phyloP scores from a whole-genome alignment of 2,888 invertebrate genomes.

The Tupiocoris notatus region DNA sequence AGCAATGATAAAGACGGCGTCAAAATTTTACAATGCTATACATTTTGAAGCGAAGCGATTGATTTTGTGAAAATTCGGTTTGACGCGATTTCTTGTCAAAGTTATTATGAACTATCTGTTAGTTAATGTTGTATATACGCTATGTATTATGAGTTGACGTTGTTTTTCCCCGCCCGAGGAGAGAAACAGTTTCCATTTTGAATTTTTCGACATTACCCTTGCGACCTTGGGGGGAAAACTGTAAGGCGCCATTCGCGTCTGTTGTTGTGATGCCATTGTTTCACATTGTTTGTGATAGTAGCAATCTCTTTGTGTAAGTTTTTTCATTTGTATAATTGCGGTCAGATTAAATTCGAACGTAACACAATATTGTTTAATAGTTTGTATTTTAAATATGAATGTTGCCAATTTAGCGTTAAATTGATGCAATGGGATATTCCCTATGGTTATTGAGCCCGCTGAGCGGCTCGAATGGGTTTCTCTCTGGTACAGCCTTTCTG shows the following conservation, averaged over 20 bases:
- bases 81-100: not conserved
- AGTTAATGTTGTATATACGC: not conserved
- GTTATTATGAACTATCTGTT: not conserved
- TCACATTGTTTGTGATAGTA: constrained; percentile 39
- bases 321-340: constrained; percentile 33
- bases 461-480: not conserved
- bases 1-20: not conserved
- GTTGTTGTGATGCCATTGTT: constrained; percentile 37
- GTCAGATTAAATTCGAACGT: not conserved
- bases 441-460: not conserved
- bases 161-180: not conserved
- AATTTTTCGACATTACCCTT: not conserved
- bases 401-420: constrained; percentile 37
- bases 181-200: not conserved
- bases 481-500: not conserved
- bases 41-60: not conserved
- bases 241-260: not conserved
- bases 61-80: not conserved
- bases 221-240: not conserved
- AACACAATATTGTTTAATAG: constrained; percentile 12
- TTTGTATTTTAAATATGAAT: constrained; percentile 15
- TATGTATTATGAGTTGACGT: not conserved
- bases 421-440: not conserved
- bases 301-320: constrained; percentile 38
- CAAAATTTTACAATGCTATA: not conserved